Base-by-base conservation (phyloP, 2,113 vertebrate species). In the Dasyornis broadbenti region DNA sequence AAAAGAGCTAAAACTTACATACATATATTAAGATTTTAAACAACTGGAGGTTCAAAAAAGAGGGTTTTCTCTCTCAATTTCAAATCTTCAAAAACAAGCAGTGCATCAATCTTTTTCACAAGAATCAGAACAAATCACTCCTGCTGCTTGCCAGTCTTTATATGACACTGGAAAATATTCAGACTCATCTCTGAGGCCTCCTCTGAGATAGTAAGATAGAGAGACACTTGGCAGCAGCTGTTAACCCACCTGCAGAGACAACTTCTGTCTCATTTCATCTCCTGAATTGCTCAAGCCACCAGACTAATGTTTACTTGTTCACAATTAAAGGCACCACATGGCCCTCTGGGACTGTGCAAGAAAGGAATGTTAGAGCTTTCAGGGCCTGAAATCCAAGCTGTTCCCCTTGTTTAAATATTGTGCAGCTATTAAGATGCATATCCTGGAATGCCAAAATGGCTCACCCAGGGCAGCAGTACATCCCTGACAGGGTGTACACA, bases 161-260 rank as follows among this genome's bases (percentile, higher is more conserved):
- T 60, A 49, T 69, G 92, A 91, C 88, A 93, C 76, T 95, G 87
- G 89, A 96, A 97, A 95, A 92, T 85, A 96, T 89, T 88, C 91
- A 81, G 56, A 23, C 76, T 94, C 39, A 65, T 81, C 91, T 91
- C 31, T 53, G 89, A 96, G 82, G 20, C 60, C 94, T 89, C 39
- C 53, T 96, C 54, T 61, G 83, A 96, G 90, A 95, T 64, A 69
- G 80, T 78, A 70, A 91, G 86, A 96, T 68, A 77, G 84, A 97
- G 69, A 95, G 56, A 53, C 68, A 95, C 91, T 97, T 97, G 96
- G 96, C 95, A 97, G 89, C 97, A 97, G 96, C 96, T 98, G 96
- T 94, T 97, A 97, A 97, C 92, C 95, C 97, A 97, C 97, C 97
- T 98, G 97, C 95, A 96, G 96, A 95, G 97, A 96, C 95, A 97